Percentiles rank a stretch among this genome's conserved stretches.
Conservation (phyloP, 2,113 vertebrate genomes). For the Chitala chitala region DNA sequence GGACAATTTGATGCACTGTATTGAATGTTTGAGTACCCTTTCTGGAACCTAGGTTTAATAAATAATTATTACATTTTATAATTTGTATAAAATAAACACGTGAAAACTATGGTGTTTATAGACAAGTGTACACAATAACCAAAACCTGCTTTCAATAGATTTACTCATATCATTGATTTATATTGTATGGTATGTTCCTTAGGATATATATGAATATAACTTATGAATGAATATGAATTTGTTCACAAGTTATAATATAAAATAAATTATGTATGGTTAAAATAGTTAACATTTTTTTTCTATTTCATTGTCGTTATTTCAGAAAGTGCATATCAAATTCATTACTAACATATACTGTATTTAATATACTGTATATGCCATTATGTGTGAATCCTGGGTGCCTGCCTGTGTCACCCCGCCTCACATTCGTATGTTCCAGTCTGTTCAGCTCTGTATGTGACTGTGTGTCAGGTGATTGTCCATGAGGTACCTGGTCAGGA, state of each 20-base stretch:
- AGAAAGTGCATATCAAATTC: no score
- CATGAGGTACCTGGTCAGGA: constrained; percentile 92
- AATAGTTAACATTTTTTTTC: no score
- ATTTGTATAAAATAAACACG: neutral
- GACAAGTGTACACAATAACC: no score
- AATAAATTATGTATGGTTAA: neutral
- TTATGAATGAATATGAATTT: neutral
- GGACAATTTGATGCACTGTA: no score
- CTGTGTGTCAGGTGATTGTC: constrained; percentile 77
- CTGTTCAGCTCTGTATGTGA: neutral
- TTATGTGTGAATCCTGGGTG: neutral
- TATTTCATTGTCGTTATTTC: no score
- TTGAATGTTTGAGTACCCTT: no score
- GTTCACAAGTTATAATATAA: neutral
- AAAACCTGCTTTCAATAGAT: no score
- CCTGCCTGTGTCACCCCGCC: neutral
- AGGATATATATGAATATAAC: neutral
- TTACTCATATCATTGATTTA: no score
- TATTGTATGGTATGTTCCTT: no score
- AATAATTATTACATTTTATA: neutral
- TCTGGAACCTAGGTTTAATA: no score
- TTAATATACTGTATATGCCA: neutral
- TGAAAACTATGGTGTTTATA: neutral
- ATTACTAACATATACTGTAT: neutral
- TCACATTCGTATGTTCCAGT: constrained; percentile 14